Conservation (phyloP, 2,888 invertebrate genomes). For the Dastarcus helophoroides region DNA sequence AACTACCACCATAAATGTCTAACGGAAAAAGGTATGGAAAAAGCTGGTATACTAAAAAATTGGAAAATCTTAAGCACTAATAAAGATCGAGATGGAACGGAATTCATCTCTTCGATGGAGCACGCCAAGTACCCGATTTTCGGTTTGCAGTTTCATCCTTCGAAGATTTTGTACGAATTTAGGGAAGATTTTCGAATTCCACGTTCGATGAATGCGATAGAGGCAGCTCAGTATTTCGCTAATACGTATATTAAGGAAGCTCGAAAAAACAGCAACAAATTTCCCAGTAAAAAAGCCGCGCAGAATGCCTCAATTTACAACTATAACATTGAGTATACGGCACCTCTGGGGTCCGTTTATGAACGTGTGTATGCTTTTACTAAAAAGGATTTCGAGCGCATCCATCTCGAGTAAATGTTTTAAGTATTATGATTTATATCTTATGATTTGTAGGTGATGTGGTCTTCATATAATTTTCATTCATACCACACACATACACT, state of each 20-base stretch:
- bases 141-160: conserved; percentile 85
- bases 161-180: conserved; percentile 77
- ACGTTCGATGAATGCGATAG: conserved; percentile 53
- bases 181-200: conserved; percentile 46
- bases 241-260: conserved; percentile 72
- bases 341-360: conserved; percentile 42
- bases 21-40: conserved; percentile 37
- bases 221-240: conserved; percentile 62
- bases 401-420: too few relatives aligned
- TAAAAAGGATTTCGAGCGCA: too few relatives aligned
- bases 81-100: conserved; percentile 48
- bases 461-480: too few relatives aligned
- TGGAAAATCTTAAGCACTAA: conserved; percentile 65
- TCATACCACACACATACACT: too few relatives aligned
- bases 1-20: conserved; percentile 55
- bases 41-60: conserved; percentile 43
- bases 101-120: conserved; percentile 71
- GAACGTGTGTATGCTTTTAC: conserved; percentile 58
- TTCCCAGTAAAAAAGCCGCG: conserved; percentile 39
- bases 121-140: conserved; percentile 65
- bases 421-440: too few relatives aligned
- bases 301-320: conserved; percentile 58
- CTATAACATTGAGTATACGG: conserved; percentile 51
- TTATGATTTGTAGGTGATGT: too few relatives aligned
- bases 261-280: conserved; percentile 51